Evolutionary conservation across 2,113 vertebrate genomes (phyloP), one percentile per base, ranked within the genome.

Genomic region (Sorex fumeus): DNA sequence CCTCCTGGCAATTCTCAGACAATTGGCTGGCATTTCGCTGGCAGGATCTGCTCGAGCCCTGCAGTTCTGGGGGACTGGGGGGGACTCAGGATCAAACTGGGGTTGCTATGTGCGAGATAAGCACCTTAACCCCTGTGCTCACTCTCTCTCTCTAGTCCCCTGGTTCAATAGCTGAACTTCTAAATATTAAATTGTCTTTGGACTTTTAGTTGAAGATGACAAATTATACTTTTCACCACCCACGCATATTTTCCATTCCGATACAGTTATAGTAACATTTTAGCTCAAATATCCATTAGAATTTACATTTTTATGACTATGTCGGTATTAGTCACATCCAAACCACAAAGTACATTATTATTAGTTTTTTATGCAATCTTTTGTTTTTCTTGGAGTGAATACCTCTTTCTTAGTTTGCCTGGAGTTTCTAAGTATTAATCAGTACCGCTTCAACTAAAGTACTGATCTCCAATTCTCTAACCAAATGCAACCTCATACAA

Each of bases 341-440:
- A 90, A 30, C 28, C 79, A 90, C 45, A 87, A 69, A 8, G 11
- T 90, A 76, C 76, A 87, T 70, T 84, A 57, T 40, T 32, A 79
- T 32, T 80, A 85, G 60, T 53, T 95, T 72, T 70, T 92, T 62
- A 47, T 3, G 79, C 2, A 91, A 86, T 6, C 18, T 93, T 94
- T 88, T 43, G 40, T 87, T 94, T 93, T 91, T 91, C 76, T 86
- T 91, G 23, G 64, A 72, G 53, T 76, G 82, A 62, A 72, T 36
- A 77, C 10, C 16, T 85, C 7, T 81, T 91, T 67, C 62, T 83
- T 45, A 57, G 40, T 89, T 79, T 91, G 23, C 53, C 60, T 82
- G 36, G 36, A 71, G 47, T 93, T 86, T 93, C n/a, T 88, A 89
- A 86, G 45, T 67, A 91, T 69, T 88, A 47, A 53, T 64, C 32